Evolutionary conservation across 2,113 vertebrate genomes (phyloP).

Genomic region (Coptodon bakossiorum): DNA sequence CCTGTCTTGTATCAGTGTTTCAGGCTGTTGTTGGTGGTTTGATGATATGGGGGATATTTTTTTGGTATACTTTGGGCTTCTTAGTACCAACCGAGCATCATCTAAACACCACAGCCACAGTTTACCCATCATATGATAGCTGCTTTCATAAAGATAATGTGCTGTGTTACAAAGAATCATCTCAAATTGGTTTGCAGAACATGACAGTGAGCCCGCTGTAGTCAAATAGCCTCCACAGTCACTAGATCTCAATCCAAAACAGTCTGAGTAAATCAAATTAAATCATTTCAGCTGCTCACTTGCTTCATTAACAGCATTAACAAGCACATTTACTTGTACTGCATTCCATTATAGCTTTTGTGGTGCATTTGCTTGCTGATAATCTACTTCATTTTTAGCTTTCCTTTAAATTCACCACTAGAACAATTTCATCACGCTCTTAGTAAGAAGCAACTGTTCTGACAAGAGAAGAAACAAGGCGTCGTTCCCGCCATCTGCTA

Average conservation of each 20-base stretch:
- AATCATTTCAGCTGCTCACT: background rate
- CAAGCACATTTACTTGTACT: background rate
- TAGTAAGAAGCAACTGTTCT: background rate
- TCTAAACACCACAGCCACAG: background rate
- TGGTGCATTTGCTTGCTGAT: background rate
- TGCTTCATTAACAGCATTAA: background rate
- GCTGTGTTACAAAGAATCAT: background rate
- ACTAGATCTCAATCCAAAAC: background rate
- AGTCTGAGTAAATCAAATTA: background rate
- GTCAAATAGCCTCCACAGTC: background rate
- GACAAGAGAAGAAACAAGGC: background rate
- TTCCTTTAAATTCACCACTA: background rate
- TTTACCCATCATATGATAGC: background rate
- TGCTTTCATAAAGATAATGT: background rate
- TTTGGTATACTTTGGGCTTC: background rate
- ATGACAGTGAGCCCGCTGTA: background rate
- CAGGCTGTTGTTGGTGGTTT: background rate
- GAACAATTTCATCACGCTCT: background rate
- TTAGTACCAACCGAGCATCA: background rate
- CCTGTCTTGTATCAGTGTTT: background rate
- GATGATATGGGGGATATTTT: background rate
- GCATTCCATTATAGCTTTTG: background rate
- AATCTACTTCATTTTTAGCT: background rate
- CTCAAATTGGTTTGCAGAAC: background rate
- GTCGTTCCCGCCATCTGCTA: constrained; percentile 14